Percentiles rank a stretch among this genome's conserved stretches.
phyloP scores from a whole-genome alignment of 2,888 invertebrate genomes.

The Torymus texanus region DNA sequence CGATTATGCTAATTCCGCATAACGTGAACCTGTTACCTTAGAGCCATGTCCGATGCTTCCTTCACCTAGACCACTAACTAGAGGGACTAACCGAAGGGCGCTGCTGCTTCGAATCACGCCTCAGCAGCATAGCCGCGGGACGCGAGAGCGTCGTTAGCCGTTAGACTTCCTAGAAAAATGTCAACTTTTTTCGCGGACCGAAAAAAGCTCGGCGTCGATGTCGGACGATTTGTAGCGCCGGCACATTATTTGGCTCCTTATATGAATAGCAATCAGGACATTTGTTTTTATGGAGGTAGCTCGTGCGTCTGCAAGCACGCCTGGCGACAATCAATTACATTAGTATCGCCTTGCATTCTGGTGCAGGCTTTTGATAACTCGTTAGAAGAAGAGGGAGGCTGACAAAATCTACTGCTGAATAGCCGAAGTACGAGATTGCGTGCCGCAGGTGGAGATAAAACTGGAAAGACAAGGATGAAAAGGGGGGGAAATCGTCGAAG shows the following conservation, averaged over 20 bases:
- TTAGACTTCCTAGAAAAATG: slow-evolving; percentile 27
- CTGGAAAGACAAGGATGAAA: slow-evolving; percentile 9
- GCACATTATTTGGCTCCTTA: slow-evolving; percentile 39
- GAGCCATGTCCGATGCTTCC: slow-evolving; percentile 1
- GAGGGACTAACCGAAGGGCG: not conserved
- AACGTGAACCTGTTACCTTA: slow-evolving; percentile 71
- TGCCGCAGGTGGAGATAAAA: not conserved
- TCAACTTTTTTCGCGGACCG: not conserved
- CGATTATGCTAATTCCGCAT: slow-evolving; percentile 73
- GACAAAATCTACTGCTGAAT: too few species aligned
- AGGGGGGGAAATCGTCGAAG: slow-evolving; percentile 23
- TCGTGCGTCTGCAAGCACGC: slow-evolving; percentile 17
- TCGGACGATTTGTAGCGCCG: slow-evolving; percentile 22
- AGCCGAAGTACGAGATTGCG: too few species aligned
- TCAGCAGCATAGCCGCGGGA: not conserved
- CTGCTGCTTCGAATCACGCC: slow-evolving; percentile 36
- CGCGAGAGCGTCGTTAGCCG: slow-evolving; percentile 5
- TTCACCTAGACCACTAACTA: not conserved
- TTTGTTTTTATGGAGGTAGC: slow-evolving; percentile 34
- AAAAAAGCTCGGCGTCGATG: not conserved
- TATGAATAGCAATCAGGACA: slow-evolving; percentile 43
- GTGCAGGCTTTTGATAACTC: too few species aligned
- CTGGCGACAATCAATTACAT: not conserved
- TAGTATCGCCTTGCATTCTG: too few species aligned
- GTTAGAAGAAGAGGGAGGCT: too few species aligned